Conservation (phyloP, 2,888 invertebrate species). For the Catocala sponsa region DNA sequence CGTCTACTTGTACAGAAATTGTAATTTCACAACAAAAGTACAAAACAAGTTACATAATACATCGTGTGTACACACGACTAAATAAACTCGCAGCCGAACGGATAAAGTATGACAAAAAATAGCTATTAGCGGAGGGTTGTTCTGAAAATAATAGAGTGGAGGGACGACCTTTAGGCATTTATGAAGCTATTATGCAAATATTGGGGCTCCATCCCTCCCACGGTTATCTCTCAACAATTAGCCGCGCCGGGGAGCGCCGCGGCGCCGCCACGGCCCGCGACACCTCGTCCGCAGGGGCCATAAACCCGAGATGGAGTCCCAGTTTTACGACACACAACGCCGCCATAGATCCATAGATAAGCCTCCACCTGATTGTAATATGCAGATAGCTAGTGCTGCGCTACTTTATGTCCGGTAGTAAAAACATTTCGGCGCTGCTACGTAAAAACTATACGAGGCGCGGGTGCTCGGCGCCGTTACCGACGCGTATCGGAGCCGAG, state of each 20-base stretch:
- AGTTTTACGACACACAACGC: conserved; percentile 12
- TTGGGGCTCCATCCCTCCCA: neutral
- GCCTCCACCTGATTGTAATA: conserved; percentile 35
- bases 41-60: neutral
- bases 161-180: conserved; percentile 17
- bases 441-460: too few species aligned
- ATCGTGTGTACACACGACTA: neutral
- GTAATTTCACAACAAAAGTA: neutral
- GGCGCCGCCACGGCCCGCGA: conserved; percentile 2
- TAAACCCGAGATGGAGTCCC: neutral
- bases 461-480: too few species aligned
- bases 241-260: conserved; percentile 3
- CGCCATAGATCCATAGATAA: neutral
- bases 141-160: conserved; percentile 6
- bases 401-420: conserved; percentile 28
- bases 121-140: neutral
- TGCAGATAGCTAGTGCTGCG: conserved; percentile 27
- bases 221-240: conserved; percentile 5
- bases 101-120: conserved; percentile 8
- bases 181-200: conserved; percentile 22
- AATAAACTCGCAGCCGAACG: neutral
- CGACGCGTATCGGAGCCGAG: too few species aligned
- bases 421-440: conserved; percentile 16
- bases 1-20: too few species aligned
- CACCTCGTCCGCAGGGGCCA: too few species aligned